A percentile compares a stretch with the other conserved stretches of the same genome.
Evolutionary conservation across 2,888 invertebrate genomes (phyloP).

Genomic region (Trisateles emortualis): DNA sequence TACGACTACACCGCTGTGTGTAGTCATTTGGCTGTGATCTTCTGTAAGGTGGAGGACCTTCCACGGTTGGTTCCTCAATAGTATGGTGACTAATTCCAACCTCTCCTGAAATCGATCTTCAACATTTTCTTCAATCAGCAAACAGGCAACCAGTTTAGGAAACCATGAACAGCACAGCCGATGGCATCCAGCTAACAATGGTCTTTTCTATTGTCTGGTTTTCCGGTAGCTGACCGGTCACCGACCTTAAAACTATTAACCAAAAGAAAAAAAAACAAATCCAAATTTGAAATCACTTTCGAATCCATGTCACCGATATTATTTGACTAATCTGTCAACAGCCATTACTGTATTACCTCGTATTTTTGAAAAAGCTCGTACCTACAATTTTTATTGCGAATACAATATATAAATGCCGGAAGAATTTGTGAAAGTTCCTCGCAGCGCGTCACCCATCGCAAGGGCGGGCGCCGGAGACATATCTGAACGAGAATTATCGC

Average conservation of each 20-base stretch:
- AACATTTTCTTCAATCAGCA: no score
- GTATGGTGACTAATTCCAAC: no score
- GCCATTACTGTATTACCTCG: neutral
- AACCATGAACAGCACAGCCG: no score
- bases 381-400: neutral
- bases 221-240: no score
- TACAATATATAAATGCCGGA: slow-evolving; percentile 63
- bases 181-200: no score
- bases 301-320: slow-evolving; percentile 41
- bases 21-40: no score
- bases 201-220: no score
- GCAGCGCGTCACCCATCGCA: slow-evolving; percentile 70
- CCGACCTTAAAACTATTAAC: neutral
- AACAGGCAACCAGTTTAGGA: no score
- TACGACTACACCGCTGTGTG: no score
- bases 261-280: slow-evolving; percentile 13
- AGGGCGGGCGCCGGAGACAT: slow-evolving; percentile 78
- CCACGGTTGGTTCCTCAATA: no score
- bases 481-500: slow-evolving; percentile 73
- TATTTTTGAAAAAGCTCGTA: slow-evolving; percentile 4
- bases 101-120: no score
- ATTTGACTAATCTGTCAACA: slow-evolving; percentile 19
- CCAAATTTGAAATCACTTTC: slow-evolving; percentile 32
- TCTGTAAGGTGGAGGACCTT: no score
- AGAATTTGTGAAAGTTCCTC: slow-evolving; percentile 63